These are phyloP conservation scores for Cyanistes caeruleus DNA, from an alignment of 2,113 vertebrate species.

Conservation along the genomic window DNA sequence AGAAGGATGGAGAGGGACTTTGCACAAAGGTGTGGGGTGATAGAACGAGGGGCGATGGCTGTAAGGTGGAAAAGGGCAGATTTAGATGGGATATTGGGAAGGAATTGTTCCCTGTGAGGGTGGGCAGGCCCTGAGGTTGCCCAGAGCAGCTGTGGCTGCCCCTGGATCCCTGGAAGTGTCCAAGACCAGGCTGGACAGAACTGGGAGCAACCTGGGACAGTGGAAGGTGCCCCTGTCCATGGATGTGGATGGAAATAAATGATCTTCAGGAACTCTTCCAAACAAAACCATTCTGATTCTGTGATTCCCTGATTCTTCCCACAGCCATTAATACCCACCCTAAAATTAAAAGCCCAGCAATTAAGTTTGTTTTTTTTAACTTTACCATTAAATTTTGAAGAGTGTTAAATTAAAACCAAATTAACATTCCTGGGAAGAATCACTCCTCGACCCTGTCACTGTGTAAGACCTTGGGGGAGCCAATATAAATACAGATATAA, in stretches of 20 bases:
- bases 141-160: not conserved
- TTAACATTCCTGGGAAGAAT: not conserved
- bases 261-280: not conserved
- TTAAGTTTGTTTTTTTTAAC: not conserved
- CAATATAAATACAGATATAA: not conserved
- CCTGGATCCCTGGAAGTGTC: not conserved
- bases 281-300: not conserved
- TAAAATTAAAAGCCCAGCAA: not conserved
- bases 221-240: not conserved
- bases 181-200: not conserved
- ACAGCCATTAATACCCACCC: not conserved
- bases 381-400: not conserved
- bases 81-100: not conserved
- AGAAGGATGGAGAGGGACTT: not conserved
- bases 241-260: not conserved
- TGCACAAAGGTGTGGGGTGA: not conserved
- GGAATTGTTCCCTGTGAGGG: rapidly evolving
- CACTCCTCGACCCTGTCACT: not conserved
- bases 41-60: not conserved
- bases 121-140: not conserved
- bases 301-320: not conserved
- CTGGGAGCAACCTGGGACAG: rapidly evolving
- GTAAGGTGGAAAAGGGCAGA: not conserved
- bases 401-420: not conserved
- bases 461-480: not conserved